Evolutionary conservation across 2,888 invertebrate species (phyloP), one percentile per base, ranked within the genome.

Genomic region (Drosophila subquinaria): DNA sequence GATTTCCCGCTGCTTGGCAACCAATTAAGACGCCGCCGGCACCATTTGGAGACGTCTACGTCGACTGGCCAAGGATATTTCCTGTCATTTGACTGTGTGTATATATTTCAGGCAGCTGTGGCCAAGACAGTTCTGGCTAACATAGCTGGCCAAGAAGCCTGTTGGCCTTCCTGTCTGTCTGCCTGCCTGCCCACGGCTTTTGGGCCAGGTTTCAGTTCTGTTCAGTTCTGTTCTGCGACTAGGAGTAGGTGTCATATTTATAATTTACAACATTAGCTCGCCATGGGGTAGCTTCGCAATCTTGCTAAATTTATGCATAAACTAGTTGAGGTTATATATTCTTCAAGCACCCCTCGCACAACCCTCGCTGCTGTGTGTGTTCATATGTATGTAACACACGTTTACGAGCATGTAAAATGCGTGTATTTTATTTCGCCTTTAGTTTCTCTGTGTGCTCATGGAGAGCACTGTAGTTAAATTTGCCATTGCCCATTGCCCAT

Each of bases 191-290:
- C 84, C 84, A 84, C 84, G 84, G 82, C 62, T 73, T 83, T 81
- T 68, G 57, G 63, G 69, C 61, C 30, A 27, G 45, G 45, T 45
- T 47, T 57, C 38, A 4, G 23, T 23, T 23, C n/a, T n/a, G n/a
- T n/a, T n/a, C 27, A 15, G 15, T 30, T 33, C 55, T 48, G 36
- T 62, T 64, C 45, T 48, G 69, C 30, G 69, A 70, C 87, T 84
- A 81, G 86, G 86, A 88, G 87, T 89, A 91, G 91, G 91, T 91
- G 91, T 91, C 91, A 91, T 91, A 90, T 90, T 90, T 89, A 91
- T 91, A 91, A 91, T 91, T 91, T 91, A 91, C 90, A 87, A 89
- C 88, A 88, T 85, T 88, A 86, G 88, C 89, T 88, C 91, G 86
- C 90, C 91, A 88, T 90, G 82, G 91, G 91, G 89, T 88, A 88